phyloP scores from a whole-genome alignment of 2,113 vertebrate genomes.

The Sitta europaea region DNA sequence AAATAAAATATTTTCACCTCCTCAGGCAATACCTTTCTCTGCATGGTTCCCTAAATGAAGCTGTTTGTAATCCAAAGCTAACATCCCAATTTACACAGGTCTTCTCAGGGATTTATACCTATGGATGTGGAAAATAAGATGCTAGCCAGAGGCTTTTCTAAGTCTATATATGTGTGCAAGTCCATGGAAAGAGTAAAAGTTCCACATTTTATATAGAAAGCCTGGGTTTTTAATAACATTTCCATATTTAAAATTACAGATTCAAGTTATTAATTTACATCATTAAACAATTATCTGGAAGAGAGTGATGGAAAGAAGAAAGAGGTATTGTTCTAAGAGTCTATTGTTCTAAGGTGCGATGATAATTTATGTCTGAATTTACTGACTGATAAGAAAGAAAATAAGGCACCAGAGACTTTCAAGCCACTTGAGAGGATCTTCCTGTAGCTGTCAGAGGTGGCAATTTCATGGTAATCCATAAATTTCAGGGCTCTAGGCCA shows the following conservation, averaged over 20 bases:
- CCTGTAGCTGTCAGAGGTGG: background rate
- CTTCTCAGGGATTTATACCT: background rate
- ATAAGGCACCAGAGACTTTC: background rate
- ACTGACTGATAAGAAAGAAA: background rate
- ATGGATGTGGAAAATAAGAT: background rate
- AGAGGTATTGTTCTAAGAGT: background rate
- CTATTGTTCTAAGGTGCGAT: background rate
- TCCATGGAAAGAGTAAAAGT: background rate
- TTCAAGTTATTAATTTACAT: background rate
- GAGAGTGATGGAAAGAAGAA: background rate
- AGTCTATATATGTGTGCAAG: rapidly evolving
- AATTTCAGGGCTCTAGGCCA: background rate
- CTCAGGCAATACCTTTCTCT: constrained; percentile 44
- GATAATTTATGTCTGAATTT: background rate
- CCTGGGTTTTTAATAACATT: background rate
- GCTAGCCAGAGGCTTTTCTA: background rate
- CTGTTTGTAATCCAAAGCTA: background rate
- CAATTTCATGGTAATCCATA: background rate
- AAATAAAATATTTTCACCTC: constrained; percentile 42
- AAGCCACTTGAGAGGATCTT: background rate
- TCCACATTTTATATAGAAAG: background rate
- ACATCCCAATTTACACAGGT: background rate
- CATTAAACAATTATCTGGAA: background rate
- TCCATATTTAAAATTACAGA: background rate
- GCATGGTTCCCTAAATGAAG: constrained; percentile 2